Conservation (phyloP, 2,797 vertebrate genomes). For the Cossypha polioptera region DNA sequence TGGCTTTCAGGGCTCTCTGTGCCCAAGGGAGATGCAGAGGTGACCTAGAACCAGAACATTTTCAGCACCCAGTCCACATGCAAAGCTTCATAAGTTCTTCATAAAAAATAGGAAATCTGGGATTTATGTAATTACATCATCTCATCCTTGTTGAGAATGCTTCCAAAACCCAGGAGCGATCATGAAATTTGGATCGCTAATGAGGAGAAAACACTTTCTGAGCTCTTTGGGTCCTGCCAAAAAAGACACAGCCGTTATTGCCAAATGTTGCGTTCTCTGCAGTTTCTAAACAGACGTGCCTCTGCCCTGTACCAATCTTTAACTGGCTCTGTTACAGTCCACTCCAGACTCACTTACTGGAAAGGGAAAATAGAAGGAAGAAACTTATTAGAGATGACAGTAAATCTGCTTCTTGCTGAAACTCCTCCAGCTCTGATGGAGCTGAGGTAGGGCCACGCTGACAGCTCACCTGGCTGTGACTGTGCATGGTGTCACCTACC, state of each 20-base stretch:
- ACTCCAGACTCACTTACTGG: neutral
- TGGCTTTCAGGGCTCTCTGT: neutral
- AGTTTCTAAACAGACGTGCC: neutral
- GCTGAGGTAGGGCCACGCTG: accelerated
- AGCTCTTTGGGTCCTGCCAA: conserved; percentile 12
- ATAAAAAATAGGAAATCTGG: neutral
- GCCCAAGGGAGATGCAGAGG: neutral
- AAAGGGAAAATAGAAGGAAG: neutral
- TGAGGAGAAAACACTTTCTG: neutral
- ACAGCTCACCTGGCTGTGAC: neutral
- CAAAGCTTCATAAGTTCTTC: neutral
- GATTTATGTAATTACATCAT: neutral
- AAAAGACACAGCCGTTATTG: neutral
- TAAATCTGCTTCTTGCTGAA: neutral
- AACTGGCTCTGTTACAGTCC: neutral
- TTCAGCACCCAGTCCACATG: neutral
- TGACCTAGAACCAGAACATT: neutral
- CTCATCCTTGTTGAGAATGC: neutral
- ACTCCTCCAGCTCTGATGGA: neutral
- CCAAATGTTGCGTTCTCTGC: conserved; percentile 19
- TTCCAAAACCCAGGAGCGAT: neutral
- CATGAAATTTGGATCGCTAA: conserved; percentile 8
- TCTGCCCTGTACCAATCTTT: neutral
- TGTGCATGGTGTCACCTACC: accelerated
- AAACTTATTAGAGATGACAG: neutral